phyloP scores from a whole-genome alignment of 2,888 invertebrate species.

The Pantelozetes paolii region DNA sequence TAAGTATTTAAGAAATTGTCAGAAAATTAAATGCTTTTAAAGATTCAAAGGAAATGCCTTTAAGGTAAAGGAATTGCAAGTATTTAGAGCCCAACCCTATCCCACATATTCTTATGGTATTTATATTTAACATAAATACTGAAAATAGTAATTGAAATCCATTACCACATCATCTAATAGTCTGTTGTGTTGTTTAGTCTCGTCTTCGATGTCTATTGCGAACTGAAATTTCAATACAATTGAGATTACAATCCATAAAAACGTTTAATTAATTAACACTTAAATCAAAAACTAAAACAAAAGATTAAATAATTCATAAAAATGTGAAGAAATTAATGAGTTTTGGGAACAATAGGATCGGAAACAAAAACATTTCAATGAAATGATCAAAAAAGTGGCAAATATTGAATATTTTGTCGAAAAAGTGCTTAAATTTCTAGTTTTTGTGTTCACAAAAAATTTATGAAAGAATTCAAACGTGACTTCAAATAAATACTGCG shows the following conservation, averaged over 20 bases:
- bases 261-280: too few species aligned
- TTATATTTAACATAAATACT: not conserved
- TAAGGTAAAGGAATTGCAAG: too few species aligned
- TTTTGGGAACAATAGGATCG: too few species aligned
- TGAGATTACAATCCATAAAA: not conserved
- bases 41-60: too few species aligned
- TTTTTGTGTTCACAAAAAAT: not conserved
- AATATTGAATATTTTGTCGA: not conserved
- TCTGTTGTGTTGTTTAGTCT: constrained; percentile 46
- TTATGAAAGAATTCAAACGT: constrained; percentile 2
- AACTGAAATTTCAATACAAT: constrained; percentile 42
- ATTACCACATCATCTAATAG: constrained; percentile 47
- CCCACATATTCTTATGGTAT: too few species aligned
- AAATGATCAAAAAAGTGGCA: not conserved
- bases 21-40: too few species aligned
- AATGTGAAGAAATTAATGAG: not conserved
- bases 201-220: constrained; percentile 48
- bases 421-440: not conserved
- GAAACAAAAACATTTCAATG: too few species aligned
- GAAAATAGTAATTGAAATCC: not conserved
- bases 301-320: not conserved
- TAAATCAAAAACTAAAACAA: not conserved
- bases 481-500: not conserved
- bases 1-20: too few species aligned
- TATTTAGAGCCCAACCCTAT: too few species aligned